Conservation (phyloP, 2,113 vertebrate genomes). For the Salminus brasiliensis region DNA sequence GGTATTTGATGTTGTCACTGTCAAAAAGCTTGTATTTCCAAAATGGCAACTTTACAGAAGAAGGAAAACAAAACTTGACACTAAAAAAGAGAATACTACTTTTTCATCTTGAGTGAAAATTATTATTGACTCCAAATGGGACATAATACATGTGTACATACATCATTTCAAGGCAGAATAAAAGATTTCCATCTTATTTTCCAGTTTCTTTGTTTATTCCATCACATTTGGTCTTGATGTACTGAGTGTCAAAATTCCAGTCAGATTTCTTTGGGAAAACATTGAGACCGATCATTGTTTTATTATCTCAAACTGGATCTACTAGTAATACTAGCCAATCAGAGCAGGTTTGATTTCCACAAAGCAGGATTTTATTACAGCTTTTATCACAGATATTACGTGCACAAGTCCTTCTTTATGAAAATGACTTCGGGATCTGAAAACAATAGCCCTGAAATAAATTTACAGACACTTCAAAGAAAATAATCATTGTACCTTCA, state of each 20-base stretch:
- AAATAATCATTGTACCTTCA: not conserved
- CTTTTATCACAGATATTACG: not conserved
- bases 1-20: too few relatives aligned
- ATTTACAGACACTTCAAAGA: not conserved
- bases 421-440: too few relatives aligned
- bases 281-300: not conserved
- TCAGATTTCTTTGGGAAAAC: not conserved
- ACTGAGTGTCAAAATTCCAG: not conserved
- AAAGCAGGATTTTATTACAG: not conserved
- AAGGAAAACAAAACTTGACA: too few relatives aligned
- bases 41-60: too few relatives aligned
- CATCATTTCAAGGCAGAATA: not conserved
- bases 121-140: not conserved
- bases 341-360: not conserved
- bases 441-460: not conserved
- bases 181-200: not conserved
- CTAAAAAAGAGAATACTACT: too few relatives aligned
- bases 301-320: not conserved
- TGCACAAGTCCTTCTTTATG: too few relatives aligned
- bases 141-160: not conserved
- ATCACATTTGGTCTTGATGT: not conserved
- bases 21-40: too few relatives aligned
- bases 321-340: not conserved
- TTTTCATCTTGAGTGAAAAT: too few relatives aligned
- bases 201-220: not conserved